Base-by-base conservation (phyloP, 2,113 vertebrate genomes). In the Apaloderma vittatum region DNA sequence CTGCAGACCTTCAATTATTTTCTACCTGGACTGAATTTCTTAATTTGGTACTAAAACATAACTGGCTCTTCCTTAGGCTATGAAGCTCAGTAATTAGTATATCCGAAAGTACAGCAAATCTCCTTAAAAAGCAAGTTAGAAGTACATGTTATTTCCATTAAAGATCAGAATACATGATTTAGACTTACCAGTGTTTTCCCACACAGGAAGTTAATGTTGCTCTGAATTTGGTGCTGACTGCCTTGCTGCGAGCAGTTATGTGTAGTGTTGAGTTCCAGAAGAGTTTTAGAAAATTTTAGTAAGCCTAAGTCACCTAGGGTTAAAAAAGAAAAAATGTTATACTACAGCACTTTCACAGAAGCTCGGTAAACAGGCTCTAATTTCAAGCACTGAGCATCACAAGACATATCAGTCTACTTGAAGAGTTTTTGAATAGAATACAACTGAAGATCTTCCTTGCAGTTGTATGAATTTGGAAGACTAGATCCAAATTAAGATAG, bases 111-210 rank as follows among this genome's bases (percentile, higher is more conserved):
- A 75, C 23, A 84, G 48, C 26, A 81, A 81, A 55, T 63, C 17
- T 77, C 59, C 55, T 54, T 78, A 81, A 89, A 93, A 85, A 86
- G 36, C 22, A 93, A 78, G 29, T 63, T 26, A 85, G 48, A 86
- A 87, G 12, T 29, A 59, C 6, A 4, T 49, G 48, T 2, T 57
- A 55, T 43, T 87, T 78, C 34, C n/a, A 87, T 0, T 63, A 37
- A 86, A 46, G 43, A 52, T 48, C 34, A 71, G 17, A 77, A 24
- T 30, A 67, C 5, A 3, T 6, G 40, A 72, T 63, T 73, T 43
- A 71, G 37, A 96, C 99, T 99, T 89, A 99, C 99, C 99, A 99
- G 96, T 48, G 99, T 99, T 94, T 99, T 99, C 73, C 99, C 99
- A 83, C 99, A 99, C 70, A 99, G 98, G 96, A 99, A 99, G 90